Base-by-base conservation (phyloP, 2,888 invertebrate species). In the Creontiades dilutus region DNA sequence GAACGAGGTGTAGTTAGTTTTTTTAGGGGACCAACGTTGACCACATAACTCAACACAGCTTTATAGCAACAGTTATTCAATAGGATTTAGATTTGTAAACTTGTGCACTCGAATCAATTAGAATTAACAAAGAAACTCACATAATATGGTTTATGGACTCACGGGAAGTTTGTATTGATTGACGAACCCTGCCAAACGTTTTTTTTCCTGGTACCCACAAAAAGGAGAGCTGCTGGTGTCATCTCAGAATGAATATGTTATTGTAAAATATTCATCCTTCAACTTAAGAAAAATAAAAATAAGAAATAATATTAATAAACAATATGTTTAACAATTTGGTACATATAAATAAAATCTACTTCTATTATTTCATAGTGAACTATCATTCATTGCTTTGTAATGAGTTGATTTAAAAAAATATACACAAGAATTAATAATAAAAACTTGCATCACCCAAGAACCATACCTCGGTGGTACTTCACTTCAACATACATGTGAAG, bases 291-390 rank as follows among this genome's bases (percentile, higher is more conserved):
- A 57, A 5, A 3, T 2, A 52, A 61, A 23, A 85, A 86, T 7
- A 4, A 4, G 37, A 37, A 86, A 75, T 11, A 75, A 28, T 86
- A 86, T 75, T n/a, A 48, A 55, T 88, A 55, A 88, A 88, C 86
- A 78, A 88, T 88, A 55, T n/a, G 28, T 88, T 86, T 52, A 88
- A 88, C 88, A 88, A 76, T 88, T 80, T 55, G 88, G 88, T 88
- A 88, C 88, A 52, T n/a, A 61, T 88, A 78, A 68, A 48, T 55
- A 78, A 76, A 78, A 37, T 88, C 61, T 13, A 85, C 57, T 61
- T 28, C 37, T 46, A 57, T 46, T 23, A 85, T 84, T 27, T 61
- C 48, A 61, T 85, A 28, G 61, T 37, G 85, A 61, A 85, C 57
- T 61, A n/a, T 19, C 46, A 37, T 52, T 82, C 52, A 52, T 82